phyloP scores from a whole-genome alignment of 2,797 vertebrate genomes.

The Liparis tanakae region DNA sequence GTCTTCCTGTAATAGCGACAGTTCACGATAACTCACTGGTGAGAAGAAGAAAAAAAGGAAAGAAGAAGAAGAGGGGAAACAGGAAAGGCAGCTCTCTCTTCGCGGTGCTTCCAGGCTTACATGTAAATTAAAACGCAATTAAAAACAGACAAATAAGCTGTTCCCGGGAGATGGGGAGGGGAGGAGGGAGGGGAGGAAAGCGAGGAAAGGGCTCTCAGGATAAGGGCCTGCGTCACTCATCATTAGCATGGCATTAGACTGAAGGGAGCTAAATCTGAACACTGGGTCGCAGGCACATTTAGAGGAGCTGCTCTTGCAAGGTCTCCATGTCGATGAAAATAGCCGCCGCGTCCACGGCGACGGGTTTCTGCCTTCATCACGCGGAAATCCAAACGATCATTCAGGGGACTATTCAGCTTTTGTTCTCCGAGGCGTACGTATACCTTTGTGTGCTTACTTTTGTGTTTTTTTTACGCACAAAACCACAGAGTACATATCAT shows the following conservation, averaged over 20 bases:
- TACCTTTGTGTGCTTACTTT: conserved; percentile 45
- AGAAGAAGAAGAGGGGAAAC: neutral
- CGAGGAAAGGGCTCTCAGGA: conserved; percentile 73
- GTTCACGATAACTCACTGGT: conserved; percentile 37
- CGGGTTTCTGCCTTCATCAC: conserved; percentile 33
- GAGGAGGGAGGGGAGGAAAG: conserved; percentile 44
- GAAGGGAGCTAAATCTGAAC: conserved; percentile 72
- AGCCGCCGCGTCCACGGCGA: conserved; percentile 35
- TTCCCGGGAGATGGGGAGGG: conserved; percentile 68
- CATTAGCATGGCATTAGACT: conserved; percentile 82
- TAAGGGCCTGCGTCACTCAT: conserved; percentile 81
- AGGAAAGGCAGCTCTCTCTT: conserved; percentile 57
- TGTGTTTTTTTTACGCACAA: conserved; percentile 49
- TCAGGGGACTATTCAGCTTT: conserved; percentile 59
- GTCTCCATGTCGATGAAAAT: conserved; percentile 38
- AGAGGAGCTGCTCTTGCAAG: conserved; percentile 38
- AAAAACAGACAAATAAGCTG: conserved; percentile 82
- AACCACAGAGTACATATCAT: conserved; percentile 50
- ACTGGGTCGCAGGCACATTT: conserved; percentile 63
- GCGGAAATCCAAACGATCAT: conserved; percentile 47
- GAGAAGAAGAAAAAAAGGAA: neutral
- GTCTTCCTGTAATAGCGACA: conserved; percentile 34
- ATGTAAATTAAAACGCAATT: conserved; percentile 86
- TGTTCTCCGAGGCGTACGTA: conserved; percentile 51
- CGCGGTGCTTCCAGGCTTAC: conserved; percentile 72